phyloP scores from a whole-genome alignment of 2,113 vertebrate genomes.

The Morone saxatilis region DNA sequence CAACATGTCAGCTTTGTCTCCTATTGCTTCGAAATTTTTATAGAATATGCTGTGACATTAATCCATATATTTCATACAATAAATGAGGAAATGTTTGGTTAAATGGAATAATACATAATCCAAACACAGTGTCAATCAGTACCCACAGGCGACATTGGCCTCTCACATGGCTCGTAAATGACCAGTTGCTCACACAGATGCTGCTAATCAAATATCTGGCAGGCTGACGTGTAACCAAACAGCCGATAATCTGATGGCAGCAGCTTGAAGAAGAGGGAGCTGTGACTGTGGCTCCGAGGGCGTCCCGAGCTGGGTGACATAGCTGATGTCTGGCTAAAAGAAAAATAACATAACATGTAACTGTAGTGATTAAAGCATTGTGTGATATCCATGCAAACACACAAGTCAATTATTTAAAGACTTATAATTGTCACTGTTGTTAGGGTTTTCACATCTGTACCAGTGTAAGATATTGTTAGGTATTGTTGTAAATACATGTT shows the following conservation, averaged over 20 bases:
- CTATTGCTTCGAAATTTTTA: background rate
- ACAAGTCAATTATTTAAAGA: background rate
- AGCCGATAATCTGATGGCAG: constrained; percentile 40
- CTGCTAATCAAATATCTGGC: constrained; percentile 49
- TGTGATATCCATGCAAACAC: background rate
- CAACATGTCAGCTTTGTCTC: background rate
- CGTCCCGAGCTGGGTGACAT: constrained; percentile 5
- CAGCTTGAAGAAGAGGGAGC: constrained; percentile 23
- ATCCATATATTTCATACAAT: background rate
- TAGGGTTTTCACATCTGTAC: background rate
- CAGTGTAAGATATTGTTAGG: background rate
- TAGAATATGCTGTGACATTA: background rate
- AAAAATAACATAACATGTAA: constrained; percentile 29
- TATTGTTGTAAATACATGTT: background rate
- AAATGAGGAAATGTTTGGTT: background rate
- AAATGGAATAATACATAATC: background rate
- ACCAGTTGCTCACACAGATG: constrained; percentile 47
- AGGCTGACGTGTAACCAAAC: constrained; percentile 33
- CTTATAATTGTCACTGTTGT: background rate
- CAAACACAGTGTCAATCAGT: background rate
- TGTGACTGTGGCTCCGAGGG: background rate
- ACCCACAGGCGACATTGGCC: background rate
- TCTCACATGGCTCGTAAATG: constrained; percentile 23
- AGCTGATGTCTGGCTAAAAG: constrained; percentile 2
- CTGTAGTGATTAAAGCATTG: background rate